Percentiles rank a stretch among this genome's conserved stretches.
phyloP scores from a whole-genome alignment of 2,113 vertebrate species.

The Stercorarius parasiticus region DNA sequence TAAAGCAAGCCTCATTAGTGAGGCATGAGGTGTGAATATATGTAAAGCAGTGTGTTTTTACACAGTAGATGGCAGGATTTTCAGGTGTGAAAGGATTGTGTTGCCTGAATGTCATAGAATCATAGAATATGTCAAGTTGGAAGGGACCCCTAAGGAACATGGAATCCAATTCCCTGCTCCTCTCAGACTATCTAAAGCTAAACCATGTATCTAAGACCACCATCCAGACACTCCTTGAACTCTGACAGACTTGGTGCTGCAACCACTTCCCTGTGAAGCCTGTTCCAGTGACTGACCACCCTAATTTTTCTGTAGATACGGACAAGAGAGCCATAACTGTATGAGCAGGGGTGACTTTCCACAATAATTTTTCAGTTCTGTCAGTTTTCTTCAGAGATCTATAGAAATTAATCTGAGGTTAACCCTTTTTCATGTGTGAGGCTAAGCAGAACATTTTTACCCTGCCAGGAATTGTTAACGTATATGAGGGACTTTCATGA shows the following conservation, averaged over 20 bases:
- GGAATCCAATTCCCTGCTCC: not conserved
- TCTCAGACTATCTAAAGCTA: not conserved
- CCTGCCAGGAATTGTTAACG: not conserved
- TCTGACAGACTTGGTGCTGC: not conserved
- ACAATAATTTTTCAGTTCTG: not conserved
- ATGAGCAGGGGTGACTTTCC: not conserved
- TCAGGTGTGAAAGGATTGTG: not conserved
- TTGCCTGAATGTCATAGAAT: not conserved
- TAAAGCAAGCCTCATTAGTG: not conserved
- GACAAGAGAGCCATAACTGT: not conserved
- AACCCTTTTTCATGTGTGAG: not conserved
- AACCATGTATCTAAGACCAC: not conserved
- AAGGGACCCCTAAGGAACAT: not conserved
- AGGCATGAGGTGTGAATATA: not conserved
- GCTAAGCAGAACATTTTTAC: not conserved
- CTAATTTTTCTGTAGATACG: not conserved
- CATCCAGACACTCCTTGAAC: not conserved
- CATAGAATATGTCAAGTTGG: not conserved
- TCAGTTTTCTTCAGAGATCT: not conserved
- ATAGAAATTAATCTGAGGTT: not conserved
- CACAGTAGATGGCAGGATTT: not conserved
- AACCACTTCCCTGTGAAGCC: not conserved
- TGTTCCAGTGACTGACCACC: rapidly evolving
- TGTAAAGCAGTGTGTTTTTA: not conserved
- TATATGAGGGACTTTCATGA: not conserved